phyloP scores from a whole-genome alignment of 1,140 invertebrate genomes.

The Capitella teleta region DNA sequence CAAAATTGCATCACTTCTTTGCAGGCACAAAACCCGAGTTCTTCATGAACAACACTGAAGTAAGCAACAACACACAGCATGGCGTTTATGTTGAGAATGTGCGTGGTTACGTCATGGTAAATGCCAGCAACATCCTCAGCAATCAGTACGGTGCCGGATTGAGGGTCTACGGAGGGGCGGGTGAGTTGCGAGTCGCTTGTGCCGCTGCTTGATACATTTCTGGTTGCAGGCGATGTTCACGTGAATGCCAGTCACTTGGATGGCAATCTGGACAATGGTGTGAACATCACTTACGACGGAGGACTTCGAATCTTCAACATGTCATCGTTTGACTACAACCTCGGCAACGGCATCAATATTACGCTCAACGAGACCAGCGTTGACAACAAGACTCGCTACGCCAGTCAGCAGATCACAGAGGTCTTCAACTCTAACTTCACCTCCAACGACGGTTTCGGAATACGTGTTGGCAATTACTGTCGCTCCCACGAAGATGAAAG shows the following conservation, averaged over 20 bases:
- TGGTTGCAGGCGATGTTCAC: slow-evolving; percentile 22
- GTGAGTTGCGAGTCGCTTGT: neutral
- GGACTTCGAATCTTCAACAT: slow-evolving; percentile 78
- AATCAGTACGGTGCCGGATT: slow-evolving; percentile 38
- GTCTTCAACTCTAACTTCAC: slow-evolving; percentile 1
- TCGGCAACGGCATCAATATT: slow-evolving; percentile 55
- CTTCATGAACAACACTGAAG: slow-evolving; percentile 24
- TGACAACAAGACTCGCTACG: slow-evolving; percentile 13
- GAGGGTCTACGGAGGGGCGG: slow-evolving; percentile 32
- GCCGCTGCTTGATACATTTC: neutral
- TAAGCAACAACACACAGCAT: slow-evolving; percentile 33
- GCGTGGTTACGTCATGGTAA: slow-evolving; percentile 29
- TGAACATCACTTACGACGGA: slow-evolving; percentile 80
- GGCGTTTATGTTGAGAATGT: slow-evolving; percentile 37
- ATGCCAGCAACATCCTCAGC: slow-evolving; percentile 24
- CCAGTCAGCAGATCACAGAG: slow-evolving; percentile 10
- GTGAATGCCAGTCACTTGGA: slow-evolving; percentile 30
- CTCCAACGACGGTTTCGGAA: slow-evolving; percentile 31
- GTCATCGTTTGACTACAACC: slow-evolving; percentile 59
- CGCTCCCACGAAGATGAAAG: too few species aligned
- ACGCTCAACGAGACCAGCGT: slow-evolving; percentile 13
- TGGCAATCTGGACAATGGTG: slow-evolving; percentile 25
- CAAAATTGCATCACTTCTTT: neutral
- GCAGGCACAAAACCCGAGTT: slow-evolving; percentile 28
- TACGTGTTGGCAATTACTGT: slow-evolving; percentile 39